Conservation (phyloP, 2,888 invertebrate genomes). For the Galeopsomyia nigrocyanea region DNA sequence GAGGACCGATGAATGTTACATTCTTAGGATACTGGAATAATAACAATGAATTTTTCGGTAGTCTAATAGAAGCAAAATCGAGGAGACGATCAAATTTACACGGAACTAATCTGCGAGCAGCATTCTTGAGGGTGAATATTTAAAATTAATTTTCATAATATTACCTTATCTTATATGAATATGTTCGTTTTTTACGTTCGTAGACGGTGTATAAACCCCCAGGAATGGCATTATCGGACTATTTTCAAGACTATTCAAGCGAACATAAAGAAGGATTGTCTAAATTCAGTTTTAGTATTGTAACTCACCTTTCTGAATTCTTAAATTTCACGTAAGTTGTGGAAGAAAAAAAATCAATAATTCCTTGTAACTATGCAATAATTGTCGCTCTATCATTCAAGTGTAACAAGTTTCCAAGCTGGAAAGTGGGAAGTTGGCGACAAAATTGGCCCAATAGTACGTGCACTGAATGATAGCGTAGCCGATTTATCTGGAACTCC, state of each 20-base stretch:
- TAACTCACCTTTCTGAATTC: slow-evolving; percentile 48
- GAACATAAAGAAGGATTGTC: slow-evolving; percentile 13
- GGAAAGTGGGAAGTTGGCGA: slow-evolving; percentile 38
- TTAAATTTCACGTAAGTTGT: slow-evolving; percentile 53
- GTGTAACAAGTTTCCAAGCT: neutral
- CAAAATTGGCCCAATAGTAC: slow-evolving; percentile 46
- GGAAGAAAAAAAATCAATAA: neutral
- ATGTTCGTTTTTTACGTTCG: neutral
- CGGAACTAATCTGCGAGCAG: slow-evolving; percentile 1
- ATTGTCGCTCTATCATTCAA: neutral
- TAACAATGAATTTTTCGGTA: slow-evolving; percentile 35
- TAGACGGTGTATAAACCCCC: slow-evolving; percentile 26
- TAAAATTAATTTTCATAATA: neutral
- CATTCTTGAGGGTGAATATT: slow-evolving; percentile 10
- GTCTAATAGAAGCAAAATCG: neutral
- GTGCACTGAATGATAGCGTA: slow-evolving; percentile 13
- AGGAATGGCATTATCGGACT: slow-evolving; percentile 17
- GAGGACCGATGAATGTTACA: neutral
- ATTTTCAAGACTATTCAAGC: slow-evolving; percentile 37
- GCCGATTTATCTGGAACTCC: slow-evolving; percentile 35
- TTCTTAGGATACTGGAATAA: slow-evolving; percentile 31
- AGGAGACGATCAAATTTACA: slow-evolving; percentile 18
- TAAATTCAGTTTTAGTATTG: slow-evolving; percentile 41
- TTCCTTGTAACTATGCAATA: too few relatives aligned
- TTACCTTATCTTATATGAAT: too few relatives aligned